Percentiles rank a stretch among this genome's conserved stretches.
phyloP scores from a whole-genome alignment of 2,113 vertebrate species.

The Petrocephalus microphthalmus region DNA sequence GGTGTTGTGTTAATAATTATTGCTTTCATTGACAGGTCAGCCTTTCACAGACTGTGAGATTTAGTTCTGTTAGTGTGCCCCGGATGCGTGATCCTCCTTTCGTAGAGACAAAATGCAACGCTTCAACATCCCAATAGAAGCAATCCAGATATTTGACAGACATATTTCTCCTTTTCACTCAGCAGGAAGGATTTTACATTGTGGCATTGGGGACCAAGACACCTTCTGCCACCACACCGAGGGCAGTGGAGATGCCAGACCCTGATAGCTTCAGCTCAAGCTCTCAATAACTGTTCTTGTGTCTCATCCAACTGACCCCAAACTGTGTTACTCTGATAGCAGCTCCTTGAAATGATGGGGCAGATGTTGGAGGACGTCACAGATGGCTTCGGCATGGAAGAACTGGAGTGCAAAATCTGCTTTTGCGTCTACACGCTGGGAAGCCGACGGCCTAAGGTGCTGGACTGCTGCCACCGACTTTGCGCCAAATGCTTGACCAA shows the following conservation, averaged over 20 bases:
- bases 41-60: background rate
- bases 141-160: background rate
- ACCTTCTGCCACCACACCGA: background rate
- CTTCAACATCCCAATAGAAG: background rate
- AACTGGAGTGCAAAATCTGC: slow-evolving; percentile 77
- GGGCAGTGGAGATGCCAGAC: background rate
- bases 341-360: slow-evolving; percentile 50
- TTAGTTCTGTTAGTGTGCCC: background rate
- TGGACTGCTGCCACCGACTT: slow-evolving; percentile 71
- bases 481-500: slow-evolving; percentile 75
- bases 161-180: background rate
- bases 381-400: slow-evolving; percentile 60
- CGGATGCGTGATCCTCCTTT: background rate
- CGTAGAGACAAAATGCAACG: background rate
- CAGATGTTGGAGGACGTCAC: slow-evolving; percentile 48
- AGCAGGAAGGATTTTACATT: background rate
- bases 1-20: background rate
- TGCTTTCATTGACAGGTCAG: background rate
- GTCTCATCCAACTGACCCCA: background rate
- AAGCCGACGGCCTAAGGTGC: slow-evolving; percentile 70
- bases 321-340: background rate
- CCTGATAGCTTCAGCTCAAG: background rate
- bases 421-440: slow-evolving; percentile 70
- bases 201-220: background rate
- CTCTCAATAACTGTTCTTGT: background rate